Evolutionary conservation across 2,888 invertebrate genomes (phyloP).

Genomic region (Leptopilina syphax): DNA sequence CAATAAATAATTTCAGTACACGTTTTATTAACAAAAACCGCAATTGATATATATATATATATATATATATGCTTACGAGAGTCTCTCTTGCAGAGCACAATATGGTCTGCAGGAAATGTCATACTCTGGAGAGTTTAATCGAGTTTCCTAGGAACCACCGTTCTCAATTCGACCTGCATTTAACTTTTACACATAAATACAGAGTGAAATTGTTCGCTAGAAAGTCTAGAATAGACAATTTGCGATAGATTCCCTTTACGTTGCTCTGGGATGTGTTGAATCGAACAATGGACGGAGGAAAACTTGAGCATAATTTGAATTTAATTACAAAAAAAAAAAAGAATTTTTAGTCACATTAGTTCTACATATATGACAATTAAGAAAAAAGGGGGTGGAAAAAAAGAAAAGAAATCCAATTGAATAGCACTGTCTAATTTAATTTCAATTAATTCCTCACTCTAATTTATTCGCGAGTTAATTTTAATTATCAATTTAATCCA

Average conservation of each 20-base stretch:
- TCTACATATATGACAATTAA: background rate
- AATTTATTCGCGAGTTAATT: no score
- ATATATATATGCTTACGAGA: background rate
- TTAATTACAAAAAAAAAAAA: background rate
- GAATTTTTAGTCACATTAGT: background rate
- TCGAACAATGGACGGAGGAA: background rate
- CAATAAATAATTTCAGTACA: conserved; percentile 17
- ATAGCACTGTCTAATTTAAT: no score
- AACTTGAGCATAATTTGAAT: background rate
- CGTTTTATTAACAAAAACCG: conserved; percentile 23
- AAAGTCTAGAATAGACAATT: conserved; percentile 33
- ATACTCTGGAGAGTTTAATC: conserved; percentile 38
- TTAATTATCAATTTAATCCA: no score
- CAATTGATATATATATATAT: conserved; percentile 2
- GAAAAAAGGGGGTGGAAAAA: background rate
- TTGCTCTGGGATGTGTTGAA: background rate
- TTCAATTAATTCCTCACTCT: no score
- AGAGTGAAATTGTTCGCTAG: conserved; percentile 12
- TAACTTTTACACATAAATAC: conserved; percentile 33
- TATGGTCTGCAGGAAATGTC: conserved; percentile 31
- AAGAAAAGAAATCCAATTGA: no score
- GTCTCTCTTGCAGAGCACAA: background rate
- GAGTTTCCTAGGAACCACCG: conserved; percentile 14
- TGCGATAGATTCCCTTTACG: conserved; percentile 18
- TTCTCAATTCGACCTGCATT: conserved; percentile 27